phyloP scores from a whole-genome alignment of 2,797 vertebrate species.

The Cyclura pinguis region DNA sequence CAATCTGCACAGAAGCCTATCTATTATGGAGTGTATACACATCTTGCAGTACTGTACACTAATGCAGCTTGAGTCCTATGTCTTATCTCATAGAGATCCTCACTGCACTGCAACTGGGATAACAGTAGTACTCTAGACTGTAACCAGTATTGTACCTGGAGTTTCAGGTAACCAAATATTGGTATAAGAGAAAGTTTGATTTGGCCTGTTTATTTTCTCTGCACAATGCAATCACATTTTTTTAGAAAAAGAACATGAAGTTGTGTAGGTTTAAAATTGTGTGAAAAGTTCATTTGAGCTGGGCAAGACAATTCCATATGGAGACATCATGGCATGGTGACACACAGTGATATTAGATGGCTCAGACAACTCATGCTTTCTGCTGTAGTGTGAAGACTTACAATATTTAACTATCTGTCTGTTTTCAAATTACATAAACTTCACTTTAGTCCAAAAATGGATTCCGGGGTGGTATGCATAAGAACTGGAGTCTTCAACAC shows the following conservation, averaged over 20 bases:
- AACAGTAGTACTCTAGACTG: neutral
- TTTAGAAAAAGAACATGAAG: no score
- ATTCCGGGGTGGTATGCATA: neutral
- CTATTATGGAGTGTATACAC: neutral
- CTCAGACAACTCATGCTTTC: neutral
- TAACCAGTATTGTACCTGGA: neutral
- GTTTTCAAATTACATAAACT: neutral
- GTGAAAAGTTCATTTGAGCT: neutral
- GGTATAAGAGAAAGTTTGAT: neutral
- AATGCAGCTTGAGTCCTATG: neutral
- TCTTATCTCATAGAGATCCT: neutral
- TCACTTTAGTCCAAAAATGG: neutral
- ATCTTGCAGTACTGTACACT: neutral
- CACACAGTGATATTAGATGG: neutral
- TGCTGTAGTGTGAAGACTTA: neutral
- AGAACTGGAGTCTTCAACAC: neutral
- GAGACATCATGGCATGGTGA: neutral
- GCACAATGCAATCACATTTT: neutral
- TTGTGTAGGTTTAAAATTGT: neutral
- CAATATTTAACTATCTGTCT: neutral
- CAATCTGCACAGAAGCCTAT: neutral
- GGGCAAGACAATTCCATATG: neutral
- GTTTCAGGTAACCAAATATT: neutral
- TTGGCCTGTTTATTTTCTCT: neutral
- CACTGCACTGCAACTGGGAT: neutral